Conservation (phyloP, 2,888 invertebrate species). For the Apotomis capreana region DNA sequence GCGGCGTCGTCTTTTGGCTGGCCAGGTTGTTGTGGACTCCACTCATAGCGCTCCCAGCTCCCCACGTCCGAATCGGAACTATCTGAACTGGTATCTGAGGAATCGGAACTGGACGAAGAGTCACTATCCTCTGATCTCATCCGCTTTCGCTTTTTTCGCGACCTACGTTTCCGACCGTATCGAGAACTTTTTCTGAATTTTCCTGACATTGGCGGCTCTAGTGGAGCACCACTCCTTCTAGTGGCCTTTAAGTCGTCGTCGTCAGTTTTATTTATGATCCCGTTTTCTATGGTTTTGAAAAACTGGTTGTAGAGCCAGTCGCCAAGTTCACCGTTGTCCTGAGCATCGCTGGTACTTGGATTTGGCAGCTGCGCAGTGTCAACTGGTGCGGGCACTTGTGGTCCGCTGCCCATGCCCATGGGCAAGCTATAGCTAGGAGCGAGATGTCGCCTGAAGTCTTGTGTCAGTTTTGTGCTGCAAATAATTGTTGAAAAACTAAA, state of each 20-base stretch:
- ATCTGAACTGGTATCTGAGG: constrained; percentile 46
- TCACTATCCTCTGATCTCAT: constrained; percentile 71
- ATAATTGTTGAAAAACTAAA: background rate
- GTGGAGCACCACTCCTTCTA: constrained; percentile 58
- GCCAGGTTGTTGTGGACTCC: constrained; percentile 6
- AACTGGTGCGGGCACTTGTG: constrained; percentile 50
- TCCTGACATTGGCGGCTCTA: constrained; percentile 37
- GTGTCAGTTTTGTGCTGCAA: constrained; percentile 66
- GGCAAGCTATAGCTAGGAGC: constrained; percentile 40
- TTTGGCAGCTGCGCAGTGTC: background rate
- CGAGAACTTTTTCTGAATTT: constrained; percentile 50
- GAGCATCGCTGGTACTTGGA: constrained; percentile 52
- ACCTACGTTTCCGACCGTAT: constrained; percentile 46
- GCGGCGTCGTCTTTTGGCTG: constrained; percentile 56
- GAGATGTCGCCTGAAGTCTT: constrained; percentile 56
- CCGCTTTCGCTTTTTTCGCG: constrained; percentile 63
- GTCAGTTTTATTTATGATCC: constrained; percentile 70
- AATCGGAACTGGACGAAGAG: constrained; percentile 51
- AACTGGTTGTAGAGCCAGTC: constrained; percentile 79
- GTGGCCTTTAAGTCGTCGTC: constrained; percentile 51
- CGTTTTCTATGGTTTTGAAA: constrained; percentile 75
- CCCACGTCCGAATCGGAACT: constrained; percentile 15
- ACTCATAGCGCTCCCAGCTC: constrained; percentile 45
- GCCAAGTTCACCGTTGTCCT: constrained; percentile 69
- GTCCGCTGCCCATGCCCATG: constrained; percentile 17